Base-by-base conservation (phyloP, 35 echinoderm and acorn worm genomes). In the Ophioderma brevispina region DNA sequence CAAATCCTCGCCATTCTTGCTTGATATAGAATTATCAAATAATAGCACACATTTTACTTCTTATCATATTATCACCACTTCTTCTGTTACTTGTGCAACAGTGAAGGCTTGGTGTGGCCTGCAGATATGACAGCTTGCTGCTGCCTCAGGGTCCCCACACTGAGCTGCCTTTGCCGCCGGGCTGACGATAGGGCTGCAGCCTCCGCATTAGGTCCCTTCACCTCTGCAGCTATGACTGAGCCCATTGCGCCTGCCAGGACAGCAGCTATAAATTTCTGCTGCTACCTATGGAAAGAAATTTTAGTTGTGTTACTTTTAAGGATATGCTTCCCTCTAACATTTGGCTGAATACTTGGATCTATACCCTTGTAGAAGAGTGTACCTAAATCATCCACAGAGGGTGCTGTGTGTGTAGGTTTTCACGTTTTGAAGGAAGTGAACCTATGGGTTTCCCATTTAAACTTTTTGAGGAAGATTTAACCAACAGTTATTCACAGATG, bases 161-260 rank as follows among this genome's bases (percentile, higher is more conserved):
- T 95, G 94, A 4, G 90, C 94, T 14, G 94, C 94, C 38, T 83
- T 75, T 3, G 94, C 94, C 13, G 90, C 94, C 46, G 80, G 0
- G 86, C 94, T 32, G 94, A 95, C 23, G 94, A 89, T 49, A 64
- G 42, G 4, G 90, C 94, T 55, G 91, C 94, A 10, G 90, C 90
- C 31, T 92, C 90, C 31, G 80, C 55, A 38, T 80, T 41, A 35
- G 81, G 79, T 32, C 64, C 80, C 19, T 78, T 40, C 31, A 86
- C 13, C 25, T 46, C 76, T 30, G 40, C 85, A 5, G 85, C 36
- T 40, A 95, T 88, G 46, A 88, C 76, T 37, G 70, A 80, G 33
- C 85, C 94, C 80, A 95, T 92, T 4, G 94, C 80, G 31, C 87
- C 90, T 6, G 94, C 94, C 38, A 95, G 82, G 15, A 95, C 36